Evolutionary conservation across 2,113 vertebrate genomes (phyloP).

Genomic region (Mesembrinibis cayennensis): DNA sequence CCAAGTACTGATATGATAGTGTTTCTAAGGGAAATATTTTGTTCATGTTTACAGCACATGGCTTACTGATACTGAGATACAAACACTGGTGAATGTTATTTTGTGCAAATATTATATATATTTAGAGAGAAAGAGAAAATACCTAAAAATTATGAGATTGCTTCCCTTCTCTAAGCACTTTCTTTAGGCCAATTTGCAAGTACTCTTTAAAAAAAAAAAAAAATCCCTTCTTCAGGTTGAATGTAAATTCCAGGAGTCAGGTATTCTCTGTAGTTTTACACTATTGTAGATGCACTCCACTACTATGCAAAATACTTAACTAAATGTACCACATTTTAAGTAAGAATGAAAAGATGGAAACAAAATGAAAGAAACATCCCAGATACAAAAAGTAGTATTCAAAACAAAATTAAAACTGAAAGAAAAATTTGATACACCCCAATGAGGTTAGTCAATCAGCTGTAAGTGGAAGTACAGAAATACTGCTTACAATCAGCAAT

Average conservation of each 20-base stretch:
- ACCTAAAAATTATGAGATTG: neutral
- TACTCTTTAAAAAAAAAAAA: neutral
- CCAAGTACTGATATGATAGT: neutral
- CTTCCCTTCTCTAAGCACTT: neutral
- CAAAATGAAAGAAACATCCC: neutral
- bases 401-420: neutral
- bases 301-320: neutral
- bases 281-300: too few relatives aligned
- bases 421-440: neutral
- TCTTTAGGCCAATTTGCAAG: neutral
- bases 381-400: neutral
- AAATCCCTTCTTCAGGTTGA: neutral
- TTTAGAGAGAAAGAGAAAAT: neutral
- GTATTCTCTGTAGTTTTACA: neutral
- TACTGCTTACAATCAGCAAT: neutral
- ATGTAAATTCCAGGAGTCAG: neutral
- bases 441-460: neutral
- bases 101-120: neutral
- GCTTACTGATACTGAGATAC: neutral
- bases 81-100: neutral
- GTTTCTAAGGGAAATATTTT: slow-evolving; percentile 1
- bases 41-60: neutral
- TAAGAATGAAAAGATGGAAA: neutral
- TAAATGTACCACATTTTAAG: neutral
- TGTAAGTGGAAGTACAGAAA: neutral